Percentiles rank a stretch among this genome's conserved stretches.
phyloP scores from a whole-genome alignment of 2,888 invertebrate species.

The Dyspetes luteomarginatus region DNA sequence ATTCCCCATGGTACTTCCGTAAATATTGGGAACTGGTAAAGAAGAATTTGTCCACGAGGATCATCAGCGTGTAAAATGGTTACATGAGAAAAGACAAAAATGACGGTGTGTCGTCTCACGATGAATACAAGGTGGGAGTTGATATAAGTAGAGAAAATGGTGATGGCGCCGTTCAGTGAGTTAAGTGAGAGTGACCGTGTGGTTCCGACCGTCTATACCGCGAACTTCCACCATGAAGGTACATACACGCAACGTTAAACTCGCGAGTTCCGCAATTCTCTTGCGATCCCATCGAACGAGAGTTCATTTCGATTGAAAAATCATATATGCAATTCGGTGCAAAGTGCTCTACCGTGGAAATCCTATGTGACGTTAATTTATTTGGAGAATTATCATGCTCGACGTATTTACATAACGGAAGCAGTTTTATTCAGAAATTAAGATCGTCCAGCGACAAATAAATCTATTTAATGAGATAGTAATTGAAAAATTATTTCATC shows the following conservation, averaged over 20 bases:
- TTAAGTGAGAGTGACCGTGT: constrained; percentile 83
- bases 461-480: too few relatives aligned
- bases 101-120: constrained; percentile 18
- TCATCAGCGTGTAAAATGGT: not conserved
- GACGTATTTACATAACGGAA: not conserved
- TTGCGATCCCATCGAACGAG: not conserved
- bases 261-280: constrained; percentile 36
- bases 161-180: constrained; percentile 80
- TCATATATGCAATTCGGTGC: not conserved
- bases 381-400: not conserved
- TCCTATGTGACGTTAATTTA: not conserved
- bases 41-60: not conserved
- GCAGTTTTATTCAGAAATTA: not conserved
- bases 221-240: constrained; percentile 81
- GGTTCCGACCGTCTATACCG: constrained; percentile 78
- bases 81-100: not conserved
- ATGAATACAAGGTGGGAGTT: constrained; percentile 77
- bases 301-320: constrained; percentile 3
- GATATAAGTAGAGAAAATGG: constrained; percentile 81
- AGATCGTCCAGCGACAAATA: too few relatives aligned
- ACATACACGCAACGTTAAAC: constrained; percentile 60
- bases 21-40: not conserved
- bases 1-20: too few relatives aligned
- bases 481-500: too few relatives aligned
- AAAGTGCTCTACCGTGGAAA: not conserved